A percentile compares a stretch with the other conserved stretches of the same genome.
Evolutionary conservation across 1,140 invertebrate genomes (phyloP).

Genomic region (Zaprionus taronus): DNA sequence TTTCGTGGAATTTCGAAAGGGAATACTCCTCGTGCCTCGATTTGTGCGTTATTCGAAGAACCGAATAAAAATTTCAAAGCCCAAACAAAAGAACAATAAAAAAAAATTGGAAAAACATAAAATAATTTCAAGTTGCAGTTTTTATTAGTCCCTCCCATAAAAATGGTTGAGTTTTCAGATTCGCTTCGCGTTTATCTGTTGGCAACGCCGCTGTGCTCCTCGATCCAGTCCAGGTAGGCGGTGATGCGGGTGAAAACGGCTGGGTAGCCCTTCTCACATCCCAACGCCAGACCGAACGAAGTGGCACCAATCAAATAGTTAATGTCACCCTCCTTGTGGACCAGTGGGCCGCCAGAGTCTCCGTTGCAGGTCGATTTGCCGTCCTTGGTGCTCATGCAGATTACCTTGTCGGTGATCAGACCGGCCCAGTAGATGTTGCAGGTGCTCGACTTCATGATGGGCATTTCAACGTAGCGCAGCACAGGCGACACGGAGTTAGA

Average conservation of each 20-base stretch:
- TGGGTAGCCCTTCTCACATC: constrained; percentile 84
- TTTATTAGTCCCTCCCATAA: not conserved
- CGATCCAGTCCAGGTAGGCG: constrained; percentile 76
- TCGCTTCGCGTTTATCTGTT: constrained; percentile 40
- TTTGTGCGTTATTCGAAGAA: constrained; percentile 35
- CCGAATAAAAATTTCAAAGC: constrained; percentile 55
- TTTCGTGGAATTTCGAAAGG: constrained; percentile 52
- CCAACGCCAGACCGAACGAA: constrained; percentile 85
- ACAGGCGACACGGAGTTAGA: constrained; percentile 44
- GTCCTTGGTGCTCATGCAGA: constrained; percentile 69
- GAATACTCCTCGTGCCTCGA: constrained; percentile 43
- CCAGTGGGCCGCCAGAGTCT: constrained; percentile 71
- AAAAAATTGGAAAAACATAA: constrained; percentile 72
- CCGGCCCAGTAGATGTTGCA: constrained; percentile 53
- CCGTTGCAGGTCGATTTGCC: constrained; percentile 69
- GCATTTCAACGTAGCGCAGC: constrained; percentile 62
- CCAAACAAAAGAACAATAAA: constrained; percentile 65
- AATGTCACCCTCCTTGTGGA: constrained; percentile 39
- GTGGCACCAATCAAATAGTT: constrained; percentile 83
- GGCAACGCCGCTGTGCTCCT: constrained; percentile 45
- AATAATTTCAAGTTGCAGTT: constrained; percentile 13
- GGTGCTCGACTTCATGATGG: constrained; percentile 47
- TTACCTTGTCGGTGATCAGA: constrained; percentile 50
- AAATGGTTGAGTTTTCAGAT: not conserved
- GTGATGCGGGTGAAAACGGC: constrained; percentile 80